Percentiles rank a stretch among this genome's conserved stretches.
Evolutionary conservation across 2,113 vertebrate genomes (phyloP).

Genomic region (Oreochromis aureus): DNA sequence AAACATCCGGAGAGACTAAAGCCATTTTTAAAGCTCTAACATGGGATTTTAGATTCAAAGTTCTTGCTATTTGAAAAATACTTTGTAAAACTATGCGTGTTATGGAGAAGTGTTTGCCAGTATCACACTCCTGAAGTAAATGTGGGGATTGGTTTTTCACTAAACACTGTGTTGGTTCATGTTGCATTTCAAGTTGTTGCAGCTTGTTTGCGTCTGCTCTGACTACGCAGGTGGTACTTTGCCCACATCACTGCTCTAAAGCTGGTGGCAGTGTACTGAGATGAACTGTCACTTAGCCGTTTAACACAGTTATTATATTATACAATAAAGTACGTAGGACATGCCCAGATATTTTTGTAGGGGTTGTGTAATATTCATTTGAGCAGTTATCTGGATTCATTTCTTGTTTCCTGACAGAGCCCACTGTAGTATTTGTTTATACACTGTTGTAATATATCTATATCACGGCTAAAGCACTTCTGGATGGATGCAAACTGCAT

Average conservation of each 20-base stretch:
- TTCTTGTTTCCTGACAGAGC: neutral
- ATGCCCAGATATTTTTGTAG: neutral
- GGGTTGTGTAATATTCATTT: neutral
- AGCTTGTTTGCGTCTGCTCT: neutral
- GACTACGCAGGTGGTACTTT: neutral
- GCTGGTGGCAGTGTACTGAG: neutral
- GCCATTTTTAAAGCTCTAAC: neutral
- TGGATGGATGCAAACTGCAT: too few relatives aligned
- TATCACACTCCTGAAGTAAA: neutral
- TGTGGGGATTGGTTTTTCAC: neutral
- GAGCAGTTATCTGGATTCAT: neutral
- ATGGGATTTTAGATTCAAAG: neutral
- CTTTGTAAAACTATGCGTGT: neutral
- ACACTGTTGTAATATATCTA: neutral
- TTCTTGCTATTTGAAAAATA: neutral
- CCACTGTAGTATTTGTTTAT: neutral
- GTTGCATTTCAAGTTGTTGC: neutral
- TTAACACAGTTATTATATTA: neutral
- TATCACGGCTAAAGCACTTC: too few relatives aligned
- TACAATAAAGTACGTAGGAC: neutral
- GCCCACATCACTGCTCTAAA: neutral
- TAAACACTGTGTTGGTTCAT: neutral
- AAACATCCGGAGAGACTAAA: neutral
- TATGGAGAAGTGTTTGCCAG: neutral
- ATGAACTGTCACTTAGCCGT: neutral